Percentiles rank a stretch among this genome's conserved stretches.
These are phyloP conservation scores for Orthosia gothica DNA, from an alignment of 2,888 invertebrate genomes.

Conservation along the genomic window DNA sequence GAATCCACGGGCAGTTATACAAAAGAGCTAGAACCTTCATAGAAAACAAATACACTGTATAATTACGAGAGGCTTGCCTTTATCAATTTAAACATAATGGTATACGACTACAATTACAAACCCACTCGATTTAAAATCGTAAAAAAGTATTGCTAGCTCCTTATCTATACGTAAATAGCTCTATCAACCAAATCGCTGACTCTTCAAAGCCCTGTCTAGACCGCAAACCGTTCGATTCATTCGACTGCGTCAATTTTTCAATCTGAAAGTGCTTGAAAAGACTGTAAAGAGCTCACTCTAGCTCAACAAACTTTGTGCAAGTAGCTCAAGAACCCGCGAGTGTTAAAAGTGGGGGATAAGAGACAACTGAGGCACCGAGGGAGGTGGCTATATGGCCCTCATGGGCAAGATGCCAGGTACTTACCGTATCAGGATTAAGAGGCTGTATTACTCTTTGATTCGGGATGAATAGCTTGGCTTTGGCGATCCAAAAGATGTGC, in stretches of 20 bases:
- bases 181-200: background rate
- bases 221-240: conserved; percentile 1
- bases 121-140: background rate
- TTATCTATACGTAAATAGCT: background rate
- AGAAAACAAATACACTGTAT: too few species aligned
- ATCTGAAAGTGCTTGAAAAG: conserved; percentile 32
- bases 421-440: conserved; percentile 52
- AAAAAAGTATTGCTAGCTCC: background rate
- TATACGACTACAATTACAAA: too few species aligned
- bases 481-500: conserved; percentile 12
- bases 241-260: conserved; percentile 37
- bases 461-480: conserved; percentile 24
- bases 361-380: conserved; percentile 30
- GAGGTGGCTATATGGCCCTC: conserved; percentile 26
- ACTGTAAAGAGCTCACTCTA: conserved; percentile 45
- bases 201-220: background rate
- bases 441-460: conserved; percentile 31
- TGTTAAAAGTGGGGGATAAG: conserved; percentile 35
- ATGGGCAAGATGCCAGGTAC: conserved; percentile 54
- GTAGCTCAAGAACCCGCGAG: conserved; percentile 48
- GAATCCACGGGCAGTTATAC: too few species aligned
- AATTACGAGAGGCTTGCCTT: background rate
- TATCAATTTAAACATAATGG: background rate
- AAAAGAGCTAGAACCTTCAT: too few species aligned
- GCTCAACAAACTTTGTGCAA: conserved; percentile 41